A percentile compares a stretch with the other conserved stretches of the same genome.
These are phyloP conservation scores for Leucophenga varia DNA, from an alignment of 1,140 invertebrate species.

Conservation along the genomic window DNA sequence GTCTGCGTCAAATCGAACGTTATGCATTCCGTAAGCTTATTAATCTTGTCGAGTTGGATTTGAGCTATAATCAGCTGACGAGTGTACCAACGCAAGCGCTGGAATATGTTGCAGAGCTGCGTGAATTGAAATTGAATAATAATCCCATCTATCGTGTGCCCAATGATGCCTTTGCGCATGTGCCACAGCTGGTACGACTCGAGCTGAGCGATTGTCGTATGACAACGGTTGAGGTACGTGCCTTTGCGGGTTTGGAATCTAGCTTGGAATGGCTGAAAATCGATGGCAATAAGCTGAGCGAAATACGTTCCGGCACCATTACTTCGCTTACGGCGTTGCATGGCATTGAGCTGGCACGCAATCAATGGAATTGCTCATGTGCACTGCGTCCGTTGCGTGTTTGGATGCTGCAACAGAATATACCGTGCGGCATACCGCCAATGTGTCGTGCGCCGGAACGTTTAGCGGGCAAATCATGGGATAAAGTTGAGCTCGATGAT, in stretches of 20 bases:
- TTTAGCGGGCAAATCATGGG: constrained; percentile 68
- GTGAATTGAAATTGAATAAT: constrained; percentile 71
- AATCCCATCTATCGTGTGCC: constrained; percentile 71
- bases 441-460: constrained; percentile 66
- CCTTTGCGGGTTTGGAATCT: constrained; percentile 71
- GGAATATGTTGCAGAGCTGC: constrained; percentile 68
- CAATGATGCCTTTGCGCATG: constrained; percentile 68
- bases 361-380: constrained; percentile 83
- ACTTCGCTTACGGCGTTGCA: constrained; percentile 69
- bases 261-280: constrained; percentile 74
- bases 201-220: constrained; percentile 74
- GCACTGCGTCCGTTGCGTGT: constrained; percentile 69
- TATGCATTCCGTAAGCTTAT: constrained; percentile 70
- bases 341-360: constrained; percentile 71
- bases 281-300: constrained; percentile 70
- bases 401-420: constrained; percentile 77
- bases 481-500: constrained; percentile 73
- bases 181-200: constrained; percentile 70
- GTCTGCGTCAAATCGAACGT: constrained; percentile 64
- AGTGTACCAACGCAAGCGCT: constrained; percentile 71
- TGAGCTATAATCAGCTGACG: constrained; percentile 71
- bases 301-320: constrained; percentile 66
- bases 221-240: constrained; percentile 65
- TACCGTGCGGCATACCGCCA: constrained; percentile 70
- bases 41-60: constrained; percentile 76